Conservation (phyloP, 2,113 vertebrate species). For the Falco punctatus region DNA sequence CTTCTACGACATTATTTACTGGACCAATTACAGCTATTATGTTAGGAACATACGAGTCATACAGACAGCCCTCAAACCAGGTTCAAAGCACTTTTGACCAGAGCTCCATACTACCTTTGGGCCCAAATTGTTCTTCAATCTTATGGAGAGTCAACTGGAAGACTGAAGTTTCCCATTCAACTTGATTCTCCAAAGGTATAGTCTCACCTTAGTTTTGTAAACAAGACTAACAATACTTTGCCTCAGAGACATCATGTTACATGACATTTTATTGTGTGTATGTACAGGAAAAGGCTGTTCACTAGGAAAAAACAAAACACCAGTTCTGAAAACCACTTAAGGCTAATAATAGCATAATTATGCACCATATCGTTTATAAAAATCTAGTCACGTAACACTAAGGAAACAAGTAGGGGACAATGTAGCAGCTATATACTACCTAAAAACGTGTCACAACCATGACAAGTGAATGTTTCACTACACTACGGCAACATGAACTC, state of each 20-base stretch:
- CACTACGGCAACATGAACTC: background rate
- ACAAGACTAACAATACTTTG: background rate
- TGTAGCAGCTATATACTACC: background rate
- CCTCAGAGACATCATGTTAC: background rate
- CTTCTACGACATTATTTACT: background rate
- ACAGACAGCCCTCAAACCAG: background rate
- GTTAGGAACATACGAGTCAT: background rate
- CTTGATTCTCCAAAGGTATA: background rate
- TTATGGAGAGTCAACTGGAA: background rate
- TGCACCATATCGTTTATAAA: background rate
- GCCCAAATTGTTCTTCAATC: background rate
- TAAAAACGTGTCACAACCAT: background rate
- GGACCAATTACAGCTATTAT: background rate
- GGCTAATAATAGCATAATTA: constrained; percentile 12
- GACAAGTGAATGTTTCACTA: background rate
- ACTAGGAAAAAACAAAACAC: constrained; percentile 31
- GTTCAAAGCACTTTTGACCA: background rate
- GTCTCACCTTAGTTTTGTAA: background rate
- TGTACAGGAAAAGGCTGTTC: constrained; percentile 2
- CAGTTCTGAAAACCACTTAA: constrained; percentile 26
- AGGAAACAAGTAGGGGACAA: background rate
- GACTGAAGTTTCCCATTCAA: background rate
- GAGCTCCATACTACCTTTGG: background rate
- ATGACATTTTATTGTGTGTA: background rate
- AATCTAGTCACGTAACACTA: background rate